Evolutionary conservation across 2,113 vertebrate genomes (phyloP).

Genomic region (Gyps fulvus): DNA sequence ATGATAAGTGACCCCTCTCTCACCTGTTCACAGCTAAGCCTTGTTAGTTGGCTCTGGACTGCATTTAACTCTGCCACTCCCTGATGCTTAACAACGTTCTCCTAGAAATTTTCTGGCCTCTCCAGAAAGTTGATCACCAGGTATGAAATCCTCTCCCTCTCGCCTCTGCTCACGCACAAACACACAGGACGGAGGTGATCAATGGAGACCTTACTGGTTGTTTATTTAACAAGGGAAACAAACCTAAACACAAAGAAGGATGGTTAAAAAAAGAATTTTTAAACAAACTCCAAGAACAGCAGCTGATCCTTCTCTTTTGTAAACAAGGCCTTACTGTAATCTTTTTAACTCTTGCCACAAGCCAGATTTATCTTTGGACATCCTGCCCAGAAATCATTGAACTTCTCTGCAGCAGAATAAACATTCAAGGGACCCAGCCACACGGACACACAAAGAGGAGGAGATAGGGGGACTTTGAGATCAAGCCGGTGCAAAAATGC

Average conservation of each 20-base stretch:
- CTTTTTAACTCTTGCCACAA: slow-evolving; percentile 57
- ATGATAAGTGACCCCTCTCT: background rate
- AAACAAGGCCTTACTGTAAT: slow-evolving; percentile 73
- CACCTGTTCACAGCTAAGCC: background rate
- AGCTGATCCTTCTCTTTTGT: slow-evolving; percentile 67
- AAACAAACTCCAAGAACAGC: slow-evolving; percentile 73
- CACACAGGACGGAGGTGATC: slow-evolving; percentile 33
- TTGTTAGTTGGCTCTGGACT: background rate
- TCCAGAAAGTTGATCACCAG: background rate
- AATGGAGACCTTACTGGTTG: slow-evolving; percentile 62
- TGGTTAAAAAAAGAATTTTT: slow-evolving; percentile 76
- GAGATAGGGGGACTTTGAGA: background rate
- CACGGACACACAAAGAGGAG: background rate
- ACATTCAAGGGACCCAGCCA: background rate
- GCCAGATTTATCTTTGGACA: slow-evolving; percentile 65
- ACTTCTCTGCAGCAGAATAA: slow-evolving; percentile 38
- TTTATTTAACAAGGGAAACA: slow-evolving; percentile 76
- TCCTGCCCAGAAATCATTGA: slow-evolving; percentile 41
- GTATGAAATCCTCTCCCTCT: background rate
- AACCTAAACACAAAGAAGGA: slow-evolving; percentile 73
- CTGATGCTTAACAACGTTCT: background rate
- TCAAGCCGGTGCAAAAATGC: background rate
- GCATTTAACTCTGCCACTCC: background rate
- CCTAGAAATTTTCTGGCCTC: background rate
- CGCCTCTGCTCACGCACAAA: background rate